Evolutionary conservation across 2,888 invertebrate species (phyloP).

Genomic region (Galeruca laticollis): DNA sequence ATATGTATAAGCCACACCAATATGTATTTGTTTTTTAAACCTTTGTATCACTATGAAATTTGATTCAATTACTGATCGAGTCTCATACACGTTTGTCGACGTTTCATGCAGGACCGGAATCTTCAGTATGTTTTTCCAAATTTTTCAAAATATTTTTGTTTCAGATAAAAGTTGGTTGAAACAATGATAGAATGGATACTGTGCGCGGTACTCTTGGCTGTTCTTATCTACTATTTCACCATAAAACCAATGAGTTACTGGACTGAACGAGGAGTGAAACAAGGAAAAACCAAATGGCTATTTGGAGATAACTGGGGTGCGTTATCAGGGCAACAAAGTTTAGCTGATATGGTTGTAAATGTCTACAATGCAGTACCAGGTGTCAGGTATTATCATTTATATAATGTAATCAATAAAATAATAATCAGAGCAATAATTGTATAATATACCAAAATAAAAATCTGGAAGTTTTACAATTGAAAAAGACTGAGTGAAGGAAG

Average conservation of each 20-base stretch:
- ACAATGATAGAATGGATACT: slow-evolving; percentile 24
- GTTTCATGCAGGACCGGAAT: too few relatives aligned
- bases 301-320: slow-evolving; percentile 21
- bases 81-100: too few relatives aligned
- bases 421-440: too few relatives aligned
- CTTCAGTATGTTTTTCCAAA: too few relatives aligned
- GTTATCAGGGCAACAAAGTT: slow-evolving; percentile 19
- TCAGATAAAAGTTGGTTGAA: too few relatives aligned
- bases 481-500: too few relatives aligned
- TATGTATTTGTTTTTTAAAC: too few relatives aligned
- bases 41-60: too few relatives aligned
- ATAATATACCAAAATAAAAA: too few relatives aligned
- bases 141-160: neutral
- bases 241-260: slow-evolving; percentile 34
- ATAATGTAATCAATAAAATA: neutral
- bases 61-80: too few relatives aligned
- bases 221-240: slow-evolving; percentile 15
- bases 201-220: neutral
- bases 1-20: too few relatives aligned
- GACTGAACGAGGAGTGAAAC: slow-evolving; percentile 29
- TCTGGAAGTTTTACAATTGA: too few relatives aligned
- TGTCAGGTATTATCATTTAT: slow-evolving; percentile 17
- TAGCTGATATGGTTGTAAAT: slow-evolving; percentile 14
- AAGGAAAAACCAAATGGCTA: slow-evolving; percentile 18
- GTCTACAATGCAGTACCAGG: slow-evolving; percentile 20